phyloP scores from a whole-genome alignment of 2,113 vertebrate species.

The Myodes glareolus region DNA sequence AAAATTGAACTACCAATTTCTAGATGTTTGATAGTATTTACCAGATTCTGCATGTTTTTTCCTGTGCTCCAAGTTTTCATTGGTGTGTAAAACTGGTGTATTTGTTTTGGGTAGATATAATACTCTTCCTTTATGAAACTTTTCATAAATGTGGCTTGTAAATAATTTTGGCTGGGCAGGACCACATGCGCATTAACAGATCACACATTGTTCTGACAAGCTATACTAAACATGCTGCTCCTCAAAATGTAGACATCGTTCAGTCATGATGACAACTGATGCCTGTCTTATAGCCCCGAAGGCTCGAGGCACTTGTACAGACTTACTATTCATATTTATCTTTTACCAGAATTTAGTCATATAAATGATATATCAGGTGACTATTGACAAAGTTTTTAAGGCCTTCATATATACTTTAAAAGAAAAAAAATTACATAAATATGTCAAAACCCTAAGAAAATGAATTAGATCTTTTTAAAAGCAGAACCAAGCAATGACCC shows the following conservation, averaged over 20 bases:
- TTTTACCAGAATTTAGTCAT: conserved; percentile 81
- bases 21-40: background rate
- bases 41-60: background rate
- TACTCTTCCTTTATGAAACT: conserved; percentile 73
- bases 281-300: conserved; percentile 85
- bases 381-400: conserved; percentile 82
- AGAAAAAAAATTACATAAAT: conserved; percentile 58
- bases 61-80: background rate
- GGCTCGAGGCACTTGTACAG: conserved; percentile 85
- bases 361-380: conserved; percentile 79
- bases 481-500: conserved; percentile 68
- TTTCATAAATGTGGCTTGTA: conserved; percentile 86
- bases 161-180: conserved; percentile 86
- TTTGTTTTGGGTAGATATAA: background rate
- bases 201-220: conserved; percentile 86
- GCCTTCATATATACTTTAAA: conserved; percentile 55
- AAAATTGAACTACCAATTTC: background rate
- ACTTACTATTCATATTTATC: conserved; percentile 87
- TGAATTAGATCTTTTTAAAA: conserved; percentile 48
- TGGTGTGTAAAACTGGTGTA: conserved; percentile 49
- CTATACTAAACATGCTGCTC: conserved; percentile 84
- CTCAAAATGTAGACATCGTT: conserved; percentile 82
- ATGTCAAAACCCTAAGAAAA: conserved; percentile 70
- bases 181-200: conserved; percentile 78
- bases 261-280: conserved; percentile 85